Conservation (phyloP, 2,797 vertebrate species). For the Sibirionetta formosa region DNA sequence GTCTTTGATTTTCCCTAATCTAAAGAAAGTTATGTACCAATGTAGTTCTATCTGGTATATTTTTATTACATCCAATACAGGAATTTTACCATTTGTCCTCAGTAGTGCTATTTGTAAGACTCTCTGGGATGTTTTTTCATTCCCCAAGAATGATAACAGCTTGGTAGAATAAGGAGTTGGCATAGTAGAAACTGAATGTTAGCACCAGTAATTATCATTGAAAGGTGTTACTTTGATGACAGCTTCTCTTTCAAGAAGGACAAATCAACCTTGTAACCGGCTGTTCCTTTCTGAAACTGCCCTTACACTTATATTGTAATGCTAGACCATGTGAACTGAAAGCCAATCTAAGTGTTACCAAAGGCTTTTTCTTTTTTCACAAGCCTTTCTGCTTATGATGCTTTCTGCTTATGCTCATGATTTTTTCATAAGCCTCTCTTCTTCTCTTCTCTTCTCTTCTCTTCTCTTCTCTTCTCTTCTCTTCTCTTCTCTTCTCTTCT, state of each 20-base stretch:
- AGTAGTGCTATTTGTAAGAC: not conserved
- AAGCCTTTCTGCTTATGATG: not conserved
- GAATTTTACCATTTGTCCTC: not conserved
- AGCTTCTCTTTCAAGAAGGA: not conserved
- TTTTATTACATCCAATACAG: not conserved
- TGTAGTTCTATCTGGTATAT: not conserved
- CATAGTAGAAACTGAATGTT: conserved; percentile 15
- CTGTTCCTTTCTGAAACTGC: conserved; percentile 21
- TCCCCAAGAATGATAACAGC: not conserved
- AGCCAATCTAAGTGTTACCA: not conserved
- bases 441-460: no score
- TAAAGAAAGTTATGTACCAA: not conserved
- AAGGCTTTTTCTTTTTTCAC: not conserved
- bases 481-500: no score
- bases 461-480: no score
- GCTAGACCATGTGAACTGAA: not conserved
- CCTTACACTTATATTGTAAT: not conserved
- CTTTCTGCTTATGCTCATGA: no score
- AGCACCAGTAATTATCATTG: conserved; percentile 19
- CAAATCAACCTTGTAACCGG: not conserved
- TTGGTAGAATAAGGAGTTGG: not conserved
- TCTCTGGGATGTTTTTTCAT: not conserved
- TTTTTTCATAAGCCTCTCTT: no score
- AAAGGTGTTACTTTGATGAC: not conserved
- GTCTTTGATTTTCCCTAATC: not conserved